Base-by-base conservation (phyloP, 2,888 invertebrate species). In the Thymelicus lineola region DNA sequence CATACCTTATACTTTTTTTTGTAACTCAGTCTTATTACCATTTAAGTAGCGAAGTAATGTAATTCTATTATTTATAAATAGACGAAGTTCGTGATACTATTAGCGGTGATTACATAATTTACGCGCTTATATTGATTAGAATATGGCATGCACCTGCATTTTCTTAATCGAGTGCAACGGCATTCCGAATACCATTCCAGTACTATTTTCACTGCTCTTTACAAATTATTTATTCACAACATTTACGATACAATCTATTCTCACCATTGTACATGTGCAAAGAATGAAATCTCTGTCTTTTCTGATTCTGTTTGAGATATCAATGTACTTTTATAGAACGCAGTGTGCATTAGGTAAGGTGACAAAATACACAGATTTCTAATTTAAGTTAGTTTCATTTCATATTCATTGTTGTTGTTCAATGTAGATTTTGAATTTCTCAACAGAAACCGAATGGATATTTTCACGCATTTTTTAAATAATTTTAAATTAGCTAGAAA, bases 151-250 rank as follows among this genome's bases (percentile, higher is more conserved):
- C 73, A 68, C 69, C 70, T 76, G 71, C 72, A 71, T 77, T 78
- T 77, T 79, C 74, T 73, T 75, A 80, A 78, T 78, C 76, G 74
- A 72, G 75, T 77, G 73, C 75, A 80, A 77, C 76, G 66, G 72
- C 71, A 74, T 72, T 72, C 45, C 45, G 67, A 28, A 28, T 28
- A 28, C 28, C 28, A 28, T 28, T 28, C 68, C 71, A 74, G 63
- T n/a, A 53, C 14, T 6, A 38, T 64, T 28, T 61, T 64, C 42
- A 64, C 64, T 42, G 53, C 55, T 53, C 20, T 55, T 20, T 38
- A 53, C 28, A 53, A 63, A 62, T 10, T n/a, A n/a, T 20, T 48
- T 48, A 48, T 20, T 36, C 48, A 15, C 6, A 59, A 14, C 42
- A 10, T 35, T 46, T 61, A 7, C 28, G 46, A 61, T 46, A 46